These are phyloP conservation scores for Brachypteracias leptosomus DNA, from an alignment of 2,113 vertebrate genomes.

Conservation along the genomic window DNA sequence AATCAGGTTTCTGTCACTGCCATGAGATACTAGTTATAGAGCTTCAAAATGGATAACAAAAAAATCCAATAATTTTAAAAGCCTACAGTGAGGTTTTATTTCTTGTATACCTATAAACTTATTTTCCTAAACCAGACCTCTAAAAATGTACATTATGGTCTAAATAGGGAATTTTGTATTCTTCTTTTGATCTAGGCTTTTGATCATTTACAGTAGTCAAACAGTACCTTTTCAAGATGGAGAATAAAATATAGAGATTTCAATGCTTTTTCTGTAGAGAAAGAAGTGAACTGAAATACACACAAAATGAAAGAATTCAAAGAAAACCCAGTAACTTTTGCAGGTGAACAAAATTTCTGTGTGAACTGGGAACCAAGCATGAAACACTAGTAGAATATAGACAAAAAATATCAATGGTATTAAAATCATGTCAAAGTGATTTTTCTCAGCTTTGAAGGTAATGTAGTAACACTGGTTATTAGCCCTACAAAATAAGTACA, in stretches of 20 bases:
- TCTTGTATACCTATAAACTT: not conserved
- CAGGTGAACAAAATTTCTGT: not conserved
- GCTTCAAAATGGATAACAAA: not conserved
- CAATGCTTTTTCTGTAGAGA: not conserved
- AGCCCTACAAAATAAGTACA: not conserved
- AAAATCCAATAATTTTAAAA: not conserved
- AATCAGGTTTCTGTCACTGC: not conserved
- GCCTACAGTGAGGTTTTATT: not conserved
- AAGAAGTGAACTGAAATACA: not conserved
- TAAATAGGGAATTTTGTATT: not conserved
- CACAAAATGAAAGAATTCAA: not conserved
- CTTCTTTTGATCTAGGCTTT: not conserved
- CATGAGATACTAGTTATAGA: not conserved
- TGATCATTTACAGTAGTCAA: not conserved
- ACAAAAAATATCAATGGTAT: not conserved
- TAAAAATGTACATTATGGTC: not conserved
- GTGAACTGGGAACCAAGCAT: not conserved
- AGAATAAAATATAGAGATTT: not conserved
- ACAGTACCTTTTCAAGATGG: not conserved
- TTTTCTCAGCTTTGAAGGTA: not conserved
- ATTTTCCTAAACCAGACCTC: not conserved
- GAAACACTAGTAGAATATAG: not conserved
- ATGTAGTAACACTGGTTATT: not conserved
- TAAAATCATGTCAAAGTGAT: not conserved
- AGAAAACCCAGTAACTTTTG: not conserved